Evolutionary conservation across 2,113 vertebrate species (phyloP), one percentile per base, ranked within the genome.

Genomic region (Charina bottae): DNA sequence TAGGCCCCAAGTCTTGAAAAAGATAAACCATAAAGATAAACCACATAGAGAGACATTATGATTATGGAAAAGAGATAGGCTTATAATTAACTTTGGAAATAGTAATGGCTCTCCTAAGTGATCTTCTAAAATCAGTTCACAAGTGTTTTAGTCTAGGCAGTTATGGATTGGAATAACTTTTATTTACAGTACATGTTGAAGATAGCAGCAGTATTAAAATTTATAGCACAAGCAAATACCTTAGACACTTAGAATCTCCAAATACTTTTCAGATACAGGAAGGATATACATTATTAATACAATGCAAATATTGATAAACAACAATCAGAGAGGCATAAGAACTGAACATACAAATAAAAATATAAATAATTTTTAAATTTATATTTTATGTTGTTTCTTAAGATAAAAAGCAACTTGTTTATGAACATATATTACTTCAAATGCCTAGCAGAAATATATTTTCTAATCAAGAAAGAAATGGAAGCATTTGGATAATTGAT

Each of bases 361-460:
- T 84, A 85, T 53, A 85, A 72, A 33, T 37, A 33, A 72, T 72
- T 37, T 85, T 54, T 13, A 53, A 53, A 42, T 78, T 85, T 91
- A 49, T n/a, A 90, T 90, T 92, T 95, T 87, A 6, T 9, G 84
- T 23, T n/a, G 37, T 62, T 72, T 58, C 49, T 72, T 0, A 54
- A 42, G 19, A 54, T 37, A 93, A 93, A 8, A 33, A 87, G 55
- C 56, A 68, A 88, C 78, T 89, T n/a, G 83, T 89, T 92, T 85
- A 13, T 59, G 26, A 85, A 59, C 28, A 68, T 19, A 92, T 83
- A 93, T 94, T 92, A 89, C 89, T 54, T 87, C 93, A 90, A 93
- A 59, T 42, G 55, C 93, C 26, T 89, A 91, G 87, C 64, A 91
- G 55, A 49, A 93, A 95, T 96, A 93, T 92, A 92, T 62, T 89